These are phyloP conservation scores for Zaprionus kolodkinae DNA, from an alignment of 1,140 invertebrate species.

Conservation along the genomic window DNA sequence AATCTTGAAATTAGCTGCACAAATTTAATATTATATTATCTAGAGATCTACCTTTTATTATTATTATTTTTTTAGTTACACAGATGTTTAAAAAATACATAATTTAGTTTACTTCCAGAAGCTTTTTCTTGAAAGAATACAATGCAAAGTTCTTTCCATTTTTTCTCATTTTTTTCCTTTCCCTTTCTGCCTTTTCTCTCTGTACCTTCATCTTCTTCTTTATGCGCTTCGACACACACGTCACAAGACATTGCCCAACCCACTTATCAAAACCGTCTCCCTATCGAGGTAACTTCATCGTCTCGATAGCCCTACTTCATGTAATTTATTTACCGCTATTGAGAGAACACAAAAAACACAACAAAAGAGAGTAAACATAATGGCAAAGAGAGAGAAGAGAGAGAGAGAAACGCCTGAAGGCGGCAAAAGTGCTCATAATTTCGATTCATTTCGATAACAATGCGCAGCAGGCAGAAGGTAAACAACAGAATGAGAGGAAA, in stretches of 20 bases:
- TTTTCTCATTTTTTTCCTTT: neutral
- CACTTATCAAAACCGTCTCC: neutral
- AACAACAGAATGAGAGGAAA: slow-evolving; percentile 32
- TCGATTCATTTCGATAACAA: slow-evolving; percentile 51
- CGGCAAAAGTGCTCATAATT: slow-evolving; percentile 76
- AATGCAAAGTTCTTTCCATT: no score
- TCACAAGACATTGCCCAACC: slow-evolving; percentile 9
- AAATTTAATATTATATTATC: no score
- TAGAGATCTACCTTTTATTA: no score
- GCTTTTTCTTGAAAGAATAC: no score
- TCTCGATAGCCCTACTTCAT: slow-evolving; percentile 48
- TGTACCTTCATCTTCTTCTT: neutral
- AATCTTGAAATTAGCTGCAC: no score
- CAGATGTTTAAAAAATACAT: no score
- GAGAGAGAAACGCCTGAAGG: slow-evolving; percentile 55
- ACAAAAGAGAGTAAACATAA: neutral
- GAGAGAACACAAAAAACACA: neutral
- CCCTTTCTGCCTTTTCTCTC: neutral
- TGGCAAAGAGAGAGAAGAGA: slow-evolving; percentile 3
- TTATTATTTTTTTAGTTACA: no score
- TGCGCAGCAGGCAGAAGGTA: slow-evolving; percentile 41
- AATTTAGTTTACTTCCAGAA: no score
- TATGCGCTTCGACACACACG: slow-evolving; percentile 20
- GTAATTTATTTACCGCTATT: slow-evolving; percentile 66
- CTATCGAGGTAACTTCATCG: slow-evolving; percentile 18